Evolutionary conservation across 2,888 invertebrate species (phyloP).

Genomic region (Spilosoma lubricipeda): DNA sequence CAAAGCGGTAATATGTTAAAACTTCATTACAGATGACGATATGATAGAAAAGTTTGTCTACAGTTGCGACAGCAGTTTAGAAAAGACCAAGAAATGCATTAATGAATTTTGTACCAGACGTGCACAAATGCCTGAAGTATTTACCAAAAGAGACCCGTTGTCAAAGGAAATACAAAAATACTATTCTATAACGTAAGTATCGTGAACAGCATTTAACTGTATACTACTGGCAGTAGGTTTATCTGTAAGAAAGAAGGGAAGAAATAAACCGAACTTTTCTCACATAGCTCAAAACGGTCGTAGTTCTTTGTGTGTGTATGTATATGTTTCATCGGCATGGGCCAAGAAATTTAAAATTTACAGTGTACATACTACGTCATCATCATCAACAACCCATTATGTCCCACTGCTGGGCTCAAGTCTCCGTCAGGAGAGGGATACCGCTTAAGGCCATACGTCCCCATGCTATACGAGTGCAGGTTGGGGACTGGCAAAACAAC

Average conservation of each 20-base stretch:
- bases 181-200: background rate
- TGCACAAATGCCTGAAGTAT: slow-evolving; percentile 67
- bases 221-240: no score
- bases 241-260: no score
- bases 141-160: slow-evolving; percentile 66
- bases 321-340: no score
- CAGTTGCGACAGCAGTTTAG: slow-evolving; percentile 85
- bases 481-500: no score
- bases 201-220: no score
- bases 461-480: no score
- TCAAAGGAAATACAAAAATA: background rate
- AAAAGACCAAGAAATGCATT: slow-evolving; percentile 84
- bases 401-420: no score
- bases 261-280: background rate
- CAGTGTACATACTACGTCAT: no score
- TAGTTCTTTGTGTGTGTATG: background rate
- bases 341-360: no score
- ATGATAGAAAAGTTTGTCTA: slow-evolving; percentile 84
- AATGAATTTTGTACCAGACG: slow-evolving; percentile 78
- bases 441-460: no score
- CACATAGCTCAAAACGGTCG: background rate
- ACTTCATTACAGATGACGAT: slow-evolving; percentile 77
- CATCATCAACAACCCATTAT: no score
- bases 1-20: background rate
- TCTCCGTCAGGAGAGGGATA: no score